Conservation (phyloP, 1,140 invertebrate genomes). For the Drosophila parvula region DNA sequence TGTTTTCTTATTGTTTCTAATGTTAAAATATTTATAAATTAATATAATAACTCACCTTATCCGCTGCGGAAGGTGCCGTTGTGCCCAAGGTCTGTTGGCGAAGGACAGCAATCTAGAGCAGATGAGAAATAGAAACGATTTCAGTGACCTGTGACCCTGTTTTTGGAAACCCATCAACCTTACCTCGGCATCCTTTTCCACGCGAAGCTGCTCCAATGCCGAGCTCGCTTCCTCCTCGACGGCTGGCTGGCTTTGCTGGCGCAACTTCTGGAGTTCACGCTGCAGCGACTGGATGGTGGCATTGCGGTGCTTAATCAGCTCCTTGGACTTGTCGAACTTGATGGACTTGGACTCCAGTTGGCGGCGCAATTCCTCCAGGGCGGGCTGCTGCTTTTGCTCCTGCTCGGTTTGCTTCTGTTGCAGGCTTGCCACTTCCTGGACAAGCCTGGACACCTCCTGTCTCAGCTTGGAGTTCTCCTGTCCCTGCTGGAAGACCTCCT, state of each 20-base stretch:
- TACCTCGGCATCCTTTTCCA: constrained; percentile 33
- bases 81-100: constrained; percentile 7
- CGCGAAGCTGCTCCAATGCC: constrained; percentile 3
- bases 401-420: constrained; percentile 15
- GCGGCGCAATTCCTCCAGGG: constrained; percentile 53
- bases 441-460: constrained; percentile 36
- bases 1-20: too few species aligned
- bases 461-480: constrained; percentile 37
- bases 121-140: neutral
- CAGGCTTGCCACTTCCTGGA: neutral
- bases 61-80: neutral
- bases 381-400: constrained; percentile 18
- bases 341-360: constrained; percentile 59
- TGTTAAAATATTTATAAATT: too few species aligned
- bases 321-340: constrained; percentile 83
- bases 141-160: too few species aligned
- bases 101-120: constrained; percentile 14
- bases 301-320: constrained; percentile 77
- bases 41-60: neutral
- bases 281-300: constrained; percentile 77
- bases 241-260: constrained; percentile 1
- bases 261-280: constrained; percentile 54
- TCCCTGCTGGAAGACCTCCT: constrained; percentile 34
- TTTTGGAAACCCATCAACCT: neutral
- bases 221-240: neutral